Evolutionary conservation across 2,797 vertebrate species (phyloP), one percentile per base, ranked within the genome.

Genomic region (Ctenosaura bakeri): DNA sequence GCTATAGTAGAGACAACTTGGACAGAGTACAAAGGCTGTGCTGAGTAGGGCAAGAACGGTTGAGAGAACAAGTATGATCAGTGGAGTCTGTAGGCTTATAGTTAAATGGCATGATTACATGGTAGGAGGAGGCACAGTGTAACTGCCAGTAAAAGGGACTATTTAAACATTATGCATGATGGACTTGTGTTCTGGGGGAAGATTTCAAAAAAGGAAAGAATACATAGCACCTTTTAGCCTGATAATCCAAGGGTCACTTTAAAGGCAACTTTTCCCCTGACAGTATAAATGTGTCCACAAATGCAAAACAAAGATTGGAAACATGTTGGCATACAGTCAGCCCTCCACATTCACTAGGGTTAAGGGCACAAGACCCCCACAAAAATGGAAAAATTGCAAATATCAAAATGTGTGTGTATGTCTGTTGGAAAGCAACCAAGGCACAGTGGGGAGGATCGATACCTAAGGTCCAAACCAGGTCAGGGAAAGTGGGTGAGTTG

Each of bases 21-120:
- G 13, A 71, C 64, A 8, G 1, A 2, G 4, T 0, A n/a, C 54
- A 88, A 38, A 83, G 88, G 59, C 22, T 2, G 77, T 77, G 42
- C 83, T 84, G 81, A 77, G 38, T 29, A 79, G 54, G 89, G 42
- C 46, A 56, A 35, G 59, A 0, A 0, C 8, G 46, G 0, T 0
- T 8, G n/a, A 89, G 24, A 83, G 85, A 85, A 59, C 32, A 88
- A 42, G 64, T 66, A 89, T 26, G 87, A 42, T 88, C 69, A 83
- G 46, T 56, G 79, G 88, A 46, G 18, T 0, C 52, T 80, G 46
- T 62, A 71, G 76, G 29, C 26, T 78, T 59, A 0, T 0, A 0
- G 13, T 85, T 89, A 6, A 69, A 50, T 26, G 78, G 42, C 24
- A 87, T 46, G 46, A 1, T n/a, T 71, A 76, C 85, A 4, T 35